These are phyloP conservation scores for Ctena decussata DNA, from an alignment of 2,888 invertebrate species.

Conservation along the genomic window DNA sequence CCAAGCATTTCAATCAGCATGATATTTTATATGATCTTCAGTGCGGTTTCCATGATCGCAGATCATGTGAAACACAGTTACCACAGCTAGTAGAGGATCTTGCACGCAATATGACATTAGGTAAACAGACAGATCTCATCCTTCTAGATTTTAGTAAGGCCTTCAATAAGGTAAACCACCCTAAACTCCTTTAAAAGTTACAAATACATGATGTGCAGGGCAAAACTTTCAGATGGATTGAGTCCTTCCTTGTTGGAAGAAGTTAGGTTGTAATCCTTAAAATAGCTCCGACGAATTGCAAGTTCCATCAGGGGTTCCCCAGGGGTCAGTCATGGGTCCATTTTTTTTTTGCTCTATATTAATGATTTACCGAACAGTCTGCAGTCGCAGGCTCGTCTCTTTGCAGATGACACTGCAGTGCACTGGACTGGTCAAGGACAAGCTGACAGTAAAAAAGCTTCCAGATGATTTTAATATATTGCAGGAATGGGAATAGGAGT, in stretches of 20 bases:
- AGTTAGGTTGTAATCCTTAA: slow-evolving; percentile 19
- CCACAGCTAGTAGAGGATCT: slow-evolving; percentile 18
- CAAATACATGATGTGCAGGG: slow-evolving; percentile 18
- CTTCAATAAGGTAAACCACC: slow-evolving; percentile 33
- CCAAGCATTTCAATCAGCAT: slow-evolving; percentile 13
- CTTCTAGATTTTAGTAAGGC: slow-evolving; percentile 41
- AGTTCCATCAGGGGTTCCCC: slow-evolving; percentile 34
- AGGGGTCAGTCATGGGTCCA: slow-evolving; percentile 31
- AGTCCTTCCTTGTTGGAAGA: slow-evolving; percentile 24
- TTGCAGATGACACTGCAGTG: slow-evolving; percentile 35
- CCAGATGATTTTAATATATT: slow-evolving; percentile 18
- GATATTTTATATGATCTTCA: slow-evolving; percentile 33
- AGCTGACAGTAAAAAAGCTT: neutral
- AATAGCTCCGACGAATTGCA: slow-evolving; percentile 4
- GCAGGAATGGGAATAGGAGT: slow-evolving; percentile 16
- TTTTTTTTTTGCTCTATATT: slow-evolving; percentile 11
- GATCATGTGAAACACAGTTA: slow-evolving; percentile 38
- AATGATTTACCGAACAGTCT: neutral
- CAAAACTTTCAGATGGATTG: slow-evolving; percentile 12
- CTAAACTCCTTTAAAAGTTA: slow-evolving; percentile 23
- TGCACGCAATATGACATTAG: slow-evolving; percentile 16
- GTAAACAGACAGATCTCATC: slow-evolving; percentile 36
- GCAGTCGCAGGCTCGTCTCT: slow-evolving; percentile 15
- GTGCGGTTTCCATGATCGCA: slow-evolving; percentile 21
- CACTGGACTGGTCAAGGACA: neutral